Evolutionary conservation across 2,888 invertebrate genomes (phyloP).

Genomic region (Entomobrya multifasciata): DNA sequence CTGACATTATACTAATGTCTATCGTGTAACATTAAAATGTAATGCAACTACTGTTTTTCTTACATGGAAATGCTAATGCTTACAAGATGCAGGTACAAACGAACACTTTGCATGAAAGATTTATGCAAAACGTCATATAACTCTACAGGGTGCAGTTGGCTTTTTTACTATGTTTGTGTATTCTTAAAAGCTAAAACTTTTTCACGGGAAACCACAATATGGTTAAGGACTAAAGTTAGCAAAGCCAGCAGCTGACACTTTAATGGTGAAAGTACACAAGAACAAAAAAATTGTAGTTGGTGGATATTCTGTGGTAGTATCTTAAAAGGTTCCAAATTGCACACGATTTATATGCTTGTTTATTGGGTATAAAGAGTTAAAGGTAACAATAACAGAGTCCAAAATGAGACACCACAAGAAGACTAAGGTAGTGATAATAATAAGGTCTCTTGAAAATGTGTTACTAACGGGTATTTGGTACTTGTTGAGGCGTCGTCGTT

Average conservation of each 20-base stretch:
- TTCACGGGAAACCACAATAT: not conserved
- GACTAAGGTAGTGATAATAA: not conserved
- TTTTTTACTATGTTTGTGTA: not conserved
- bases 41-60: no score
- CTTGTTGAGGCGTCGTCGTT: constrained; percentile 51
- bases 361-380: not conserved
- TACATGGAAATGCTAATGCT: not conserved
- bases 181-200: constrained; percentile 19
- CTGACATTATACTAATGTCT: no score
- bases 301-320: no score
- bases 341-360: not conserved
- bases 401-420: not conserved
- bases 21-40: no score
- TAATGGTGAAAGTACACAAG: constrained; percentile 7
- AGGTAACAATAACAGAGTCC: not conserved
- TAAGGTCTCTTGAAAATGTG: not conserved
- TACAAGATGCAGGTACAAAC: not conserved
- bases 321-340: not conserved
- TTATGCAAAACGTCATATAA: constrained; percentile 39
- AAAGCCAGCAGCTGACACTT: not conserved
- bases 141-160: constrained; percentile 36
- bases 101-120: constrained; percentile 8
- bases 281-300: not conserved
- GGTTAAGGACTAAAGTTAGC: not conserved
- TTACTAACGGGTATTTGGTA: not conserved